Conservation (phyloP, 2,797 vertebrate genomes). For the Muscicapa striata region DNA sequence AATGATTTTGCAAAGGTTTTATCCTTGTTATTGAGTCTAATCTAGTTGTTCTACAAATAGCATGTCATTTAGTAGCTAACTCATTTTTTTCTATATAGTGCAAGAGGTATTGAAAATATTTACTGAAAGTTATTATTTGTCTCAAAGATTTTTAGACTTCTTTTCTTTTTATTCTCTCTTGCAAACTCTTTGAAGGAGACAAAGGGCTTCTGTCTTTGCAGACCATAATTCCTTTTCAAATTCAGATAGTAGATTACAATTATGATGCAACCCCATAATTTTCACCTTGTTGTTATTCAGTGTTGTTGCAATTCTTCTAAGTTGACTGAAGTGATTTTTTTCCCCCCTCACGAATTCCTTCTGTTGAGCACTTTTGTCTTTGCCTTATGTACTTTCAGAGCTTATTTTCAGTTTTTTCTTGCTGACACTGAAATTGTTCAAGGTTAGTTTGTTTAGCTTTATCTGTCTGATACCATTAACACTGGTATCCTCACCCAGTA, state of each 20-base stretch:
- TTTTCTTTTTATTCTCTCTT: not conserved
- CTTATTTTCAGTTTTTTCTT: conserved; percentile 2
- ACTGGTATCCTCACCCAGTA: not conserved
- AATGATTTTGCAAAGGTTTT: not conserved
- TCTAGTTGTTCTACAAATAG: not conserved
- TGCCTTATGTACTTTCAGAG: not conserved
- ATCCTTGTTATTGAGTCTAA: not conserved
- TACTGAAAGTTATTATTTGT: not conserved
- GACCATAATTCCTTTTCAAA: not conserved
- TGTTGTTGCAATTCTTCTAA: not conserved
- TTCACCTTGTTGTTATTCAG: not conserved
- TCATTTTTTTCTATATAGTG: not conserved
- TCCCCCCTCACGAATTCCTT: not conserved
- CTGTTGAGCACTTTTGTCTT: not conserved
- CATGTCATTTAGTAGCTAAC: not conserved
- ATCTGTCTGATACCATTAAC: not conserved
- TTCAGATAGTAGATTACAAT: not conserved
- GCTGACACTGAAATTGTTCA: not conserved
- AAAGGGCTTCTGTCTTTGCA: not conserved
- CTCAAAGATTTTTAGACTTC: not conserved
- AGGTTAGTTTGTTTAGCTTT: not conserved
- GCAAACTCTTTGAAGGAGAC: not conserved
- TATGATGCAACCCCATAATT: not conserved
- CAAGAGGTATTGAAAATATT: not conserved
- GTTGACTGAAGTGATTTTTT: not conserved